phyloP scores from a whole-genome alignment of 2,113 vertebrate species.

The Menidia beryllina region DNA sequence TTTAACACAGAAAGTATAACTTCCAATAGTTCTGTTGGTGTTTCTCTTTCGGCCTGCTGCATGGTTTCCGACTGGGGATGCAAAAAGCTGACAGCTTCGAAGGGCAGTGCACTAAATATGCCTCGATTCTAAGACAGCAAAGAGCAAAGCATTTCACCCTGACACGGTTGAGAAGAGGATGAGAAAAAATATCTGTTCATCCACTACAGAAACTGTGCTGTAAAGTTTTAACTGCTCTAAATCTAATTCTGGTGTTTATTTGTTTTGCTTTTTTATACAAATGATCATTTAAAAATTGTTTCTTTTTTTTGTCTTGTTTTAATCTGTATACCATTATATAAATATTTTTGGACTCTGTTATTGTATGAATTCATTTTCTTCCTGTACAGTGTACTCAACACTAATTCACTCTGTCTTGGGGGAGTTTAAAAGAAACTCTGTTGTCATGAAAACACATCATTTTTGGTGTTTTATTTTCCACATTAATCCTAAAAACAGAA shows the following conservation, averaged over 20 bases:
- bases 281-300: conserved; percentile 2
- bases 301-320: neutral
- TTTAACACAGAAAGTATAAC: too few species aligned
- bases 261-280: conserved; percentile 31
- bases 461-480: neutral
- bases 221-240: too few species aligned
- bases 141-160: conserved; percentile 30
- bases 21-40: neutral
- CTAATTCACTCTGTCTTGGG: conserved; percentile 28
- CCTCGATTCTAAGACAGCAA: conserved; percentile 23
- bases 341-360: conserved; percentile 44
- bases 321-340: conserved; percentile 31
- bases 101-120: conserved; percentile 50
- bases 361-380: conserved; percentile 37
- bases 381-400: conserved; percentile 22
- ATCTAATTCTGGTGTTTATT: neutral
- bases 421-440: neutral
- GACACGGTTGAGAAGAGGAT: conserved; percentile 21
- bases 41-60: conserved; percentile 14
- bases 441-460: conserved; percentile 20
- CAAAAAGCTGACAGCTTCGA: conserved; percentile 22
- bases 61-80: neutral
- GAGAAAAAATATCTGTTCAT: conserved; percentile 43
- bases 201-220: conserved; percentile 30
- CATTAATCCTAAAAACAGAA: conserved; percentile 11